Evolutionary conservation across 2,888 invertebrate genomes (phyloP).

Genomic region (Marasmarcha lunaedactyla): DNA sequence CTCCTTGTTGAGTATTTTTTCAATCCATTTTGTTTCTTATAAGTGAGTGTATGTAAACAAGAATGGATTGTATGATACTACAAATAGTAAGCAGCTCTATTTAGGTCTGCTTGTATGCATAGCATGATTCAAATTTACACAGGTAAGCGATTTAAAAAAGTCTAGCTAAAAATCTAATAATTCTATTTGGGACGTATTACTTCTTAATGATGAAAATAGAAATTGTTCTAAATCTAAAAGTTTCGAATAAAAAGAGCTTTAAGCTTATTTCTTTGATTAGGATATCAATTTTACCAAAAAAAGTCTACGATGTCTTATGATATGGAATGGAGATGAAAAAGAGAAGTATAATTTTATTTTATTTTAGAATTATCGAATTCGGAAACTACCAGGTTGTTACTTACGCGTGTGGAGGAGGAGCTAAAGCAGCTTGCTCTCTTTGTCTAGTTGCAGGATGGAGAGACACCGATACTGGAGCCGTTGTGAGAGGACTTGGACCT

Average conservation of each 20-base stretch:
- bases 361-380: not conserved
- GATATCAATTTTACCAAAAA: too few species aligned
- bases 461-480: slow-evolving; percentile 51
- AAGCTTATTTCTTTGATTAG: too few species aligned
- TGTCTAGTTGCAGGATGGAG: slow-evolving; percentile 55
- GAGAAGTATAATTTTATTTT: not conserved
- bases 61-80: not conserved
- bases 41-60: slow-evolving; percentile 32
- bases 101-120: too few species aligned
- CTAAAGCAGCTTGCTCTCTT: slow-evolving; percentile 51
- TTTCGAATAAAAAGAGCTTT: too few species aligned
- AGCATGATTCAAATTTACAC: too few species aligned
- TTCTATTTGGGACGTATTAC: too few species aligned
- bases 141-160: too few species aligned
- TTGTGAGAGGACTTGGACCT: slow-evolving; percentile 50
- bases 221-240: too few species aligned
- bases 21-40: not conserved
- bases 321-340: slow-evolving; percentile 28
- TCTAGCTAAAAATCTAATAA: too few species aligned
- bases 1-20: not conserved
- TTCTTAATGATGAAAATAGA: too few species aligned
- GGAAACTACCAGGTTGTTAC: slow-evolving; percentile 18
- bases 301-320: slow-evolving; percentile 44
- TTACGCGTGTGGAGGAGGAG: slow-evolving; percentile 62
- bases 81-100: not conserved